A percentile compares a stretch with the other conserved stretches of the same genome.
Evolutionary conservation across 2,797 vertebrate species (phyloP).

Genomic region (Pseudocheirus occidentalis): DNA sequence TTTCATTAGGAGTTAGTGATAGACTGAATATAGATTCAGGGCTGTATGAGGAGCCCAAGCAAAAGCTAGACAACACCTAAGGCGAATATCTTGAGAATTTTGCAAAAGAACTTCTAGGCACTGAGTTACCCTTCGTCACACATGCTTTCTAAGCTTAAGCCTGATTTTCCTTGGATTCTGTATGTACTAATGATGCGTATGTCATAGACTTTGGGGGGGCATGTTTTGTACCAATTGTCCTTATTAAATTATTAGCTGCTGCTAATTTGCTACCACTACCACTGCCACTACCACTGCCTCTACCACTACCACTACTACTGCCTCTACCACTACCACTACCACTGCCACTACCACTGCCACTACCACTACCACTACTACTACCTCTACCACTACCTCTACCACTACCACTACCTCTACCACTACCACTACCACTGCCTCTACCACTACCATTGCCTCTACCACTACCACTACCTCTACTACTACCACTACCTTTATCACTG

Average conservation of each 20-base stretch:
- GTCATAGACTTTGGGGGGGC: background rate
- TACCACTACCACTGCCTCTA: too few species aligned
- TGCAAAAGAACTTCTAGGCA: background rate
- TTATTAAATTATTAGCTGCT: background rate
- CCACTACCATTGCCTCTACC: too few species aligned
- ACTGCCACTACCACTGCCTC: too few species aligned
- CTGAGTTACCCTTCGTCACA: background rate
- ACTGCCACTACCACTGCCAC: too few species aligned
- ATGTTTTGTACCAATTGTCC: background rate
- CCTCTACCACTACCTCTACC: too few species aligned
- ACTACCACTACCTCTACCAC: too few species aligned
- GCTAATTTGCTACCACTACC: too few species aligned
- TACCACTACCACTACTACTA: too few species aligned
- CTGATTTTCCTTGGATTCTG: background rate
- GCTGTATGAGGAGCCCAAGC: background rate
- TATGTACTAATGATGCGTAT: background rate
- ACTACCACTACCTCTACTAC: too few species aligned
- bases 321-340: too few species aligned
- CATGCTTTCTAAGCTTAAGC: background rate
- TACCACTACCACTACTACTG: too few species aligned
- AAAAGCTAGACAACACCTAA: background rate
- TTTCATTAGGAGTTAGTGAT: background rate
- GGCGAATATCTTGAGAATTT: background rate
- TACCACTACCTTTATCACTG: too few species aligned
- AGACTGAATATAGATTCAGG: background rate